Base-by-base conservation (phyloP, 2,888 invertebrate genomes). In the Malacosoma neustria region DNA sequence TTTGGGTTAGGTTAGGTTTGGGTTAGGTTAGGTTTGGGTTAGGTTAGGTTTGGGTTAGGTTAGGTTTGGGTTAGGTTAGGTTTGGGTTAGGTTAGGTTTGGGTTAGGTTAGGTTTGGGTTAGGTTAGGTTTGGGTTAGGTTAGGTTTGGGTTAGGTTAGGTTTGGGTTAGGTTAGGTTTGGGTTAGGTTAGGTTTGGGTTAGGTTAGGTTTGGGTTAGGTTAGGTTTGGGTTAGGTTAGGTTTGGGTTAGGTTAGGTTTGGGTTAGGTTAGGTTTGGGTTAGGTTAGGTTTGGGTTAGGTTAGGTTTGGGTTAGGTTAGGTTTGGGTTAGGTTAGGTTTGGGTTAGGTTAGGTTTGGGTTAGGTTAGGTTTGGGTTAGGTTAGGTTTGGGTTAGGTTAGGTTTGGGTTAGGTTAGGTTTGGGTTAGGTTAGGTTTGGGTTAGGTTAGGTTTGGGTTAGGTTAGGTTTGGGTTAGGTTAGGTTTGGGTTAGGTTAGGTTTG, bases 101-200 rank as follows among this genome's bases (percentile, higher is more conserved):
- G 40, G 43, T 42, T 37, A 38, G 39, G 35, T 35, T 31, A 15
- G 15, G 40, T 40, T 12, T n/a, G 41, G 40, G 38, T 43, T 43
- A 45, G 46, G 46, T 43, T 38, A 45, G 45, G 39, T 38, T 41
- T n/a, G 41, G 49, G 44, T 43, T 44, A 45, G 47, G 49, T 44
- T 43, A 41, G 38, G 42, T 42, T 35, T 35, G 30, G 35, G 35
- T 35, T 35, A 30, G 35, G 35, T 35, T 35, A 29, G 35, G 35
- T n/a, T 35, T 35, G 13, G 35, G 35, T 35, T 35, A 29, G 35
- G 35, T 35, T 35, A 13, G 35, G 35, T n/a, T 35, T 35, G n/a
- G 35, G 35, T 35, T 35, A 30, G 35, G 35, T 35, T 35, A 30
- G 35, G 35, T n/a, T 35, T 35, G n/a, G 35, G 30, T 35, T 35